A percentile compares a stretch with the other conserved stretches of the same genome.
phyloP scores from a whole-genome alignment of 2,888 invertebrate genomes.

The Trichacis sp. region DNA sequence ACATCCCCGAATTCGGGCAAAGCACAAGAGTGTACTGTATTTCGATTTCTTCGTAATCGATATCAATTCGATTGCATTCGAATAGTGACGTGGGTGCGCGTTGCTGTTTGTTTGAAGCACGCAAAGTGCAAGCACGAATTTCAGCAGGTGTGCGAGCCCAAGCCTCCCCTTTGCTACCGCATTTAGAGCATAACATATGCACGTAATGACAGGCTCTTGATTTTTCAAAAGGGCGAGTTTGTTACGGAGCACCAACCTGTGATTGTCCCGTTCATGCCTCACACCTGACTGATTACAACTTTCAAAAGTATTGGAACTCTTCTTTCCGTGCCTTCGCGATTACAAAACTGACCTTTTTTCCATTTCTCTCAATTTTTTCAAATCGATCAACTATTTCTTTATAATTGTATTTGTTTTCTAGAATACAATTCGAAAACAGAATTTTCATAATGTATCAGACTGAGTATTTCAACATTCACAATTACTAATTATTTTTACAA shows the following conservation, averaged over 20 bases:
- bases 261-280: conserved; percentile 54
- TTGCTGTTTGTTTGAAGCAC: conserved; percentile 52
- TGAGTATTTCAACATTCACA: no score
- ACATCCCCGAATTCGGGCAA: no score
- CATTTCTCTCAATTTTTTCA: no score
- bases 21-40: no score
- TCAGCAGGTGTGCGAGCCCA: conserved; percentile 31
- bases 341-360: no score
- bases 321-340: neutral
- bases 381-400: no score
- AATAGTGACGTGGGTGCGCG: conserved; percentile 59
- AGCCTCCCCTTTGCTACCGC: conserved; percentile 36
- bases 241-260: conserved; percentile 51
- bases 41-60: conserved; percentile 9
- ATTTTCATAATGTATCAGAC: no score
- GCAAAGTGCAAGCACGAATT: conserved; percentile 45
- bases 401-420: no score
- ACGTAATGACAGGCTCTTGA: conserved; percentile 67
- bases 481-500: no score
- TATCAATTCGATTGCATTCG: conserved; percentile 50
- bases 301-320: neutral
- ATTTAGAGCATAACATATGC: conserved; percentile 66
- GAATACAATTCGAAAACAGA: no score
- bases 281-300: conserved; percentile 4
- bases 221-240: conserved; percentile 60